Evolutionary conservation across 2,888 invertebrate species (phyloP), one percentile per base, ranked within the genome.

Genomic region (Drosophila acutilabella): DNA sequence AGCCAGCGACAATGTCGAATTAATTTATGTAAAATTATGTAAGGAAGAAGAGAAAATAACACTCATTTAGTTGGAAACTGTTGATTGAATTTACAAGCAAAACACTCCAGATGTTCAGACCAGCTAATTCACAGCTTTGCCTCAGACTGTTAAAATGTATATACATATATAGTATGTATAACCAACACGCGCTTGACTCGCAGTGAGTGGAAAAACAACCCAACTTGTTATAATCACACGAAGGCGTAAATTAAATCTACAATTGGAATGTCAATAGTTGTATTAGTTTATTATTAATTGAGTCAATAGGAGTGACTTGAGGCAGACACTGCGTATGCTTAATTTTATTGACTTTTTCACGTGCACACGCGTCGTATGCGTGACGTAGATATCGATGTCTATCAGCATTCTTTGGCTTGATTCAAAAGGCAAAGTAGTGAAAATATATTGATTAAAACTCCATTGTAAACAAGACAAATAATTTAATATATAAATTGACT

Each of bases 1-100:
- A 26, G 36, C 56, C 52, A 47, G 50, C 67, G 61, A 47, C 57
- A 64, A 58, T 59, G 52, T 26, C 41, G 38, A 40, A 38, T 51
- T 64, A 78, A 81, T 81, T 87, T 81, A 80, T 81, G 66, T 53
- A 45, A 59, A 67, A 80, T 73, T 69, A 64, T 85, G 69, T 79
- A 62, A 64, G 67, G 58, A 45, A 42, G 23, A 38, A 59, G 58
- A 44, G 40, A 64, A 68, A 64, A 64, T 62, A 62, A 52, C 53
- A 58, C 66, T 53, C 42, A 40, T 50, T 64, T 36, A 40, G 54
- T 23, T 60, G 52, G 44, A 57, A 51, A 48, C 50, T 48, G 64
- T 69, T 78, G 54, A 78, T 65, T 73, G 61, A 44, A 48, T 67
- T 83, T 62, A 52, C 57, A 20, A 40, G 65, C 80, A 30, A 69